phyloP scores from a whole-genome alignment of 2,113 vertebrate species.

The Elaphurus davidianus region DNA sequence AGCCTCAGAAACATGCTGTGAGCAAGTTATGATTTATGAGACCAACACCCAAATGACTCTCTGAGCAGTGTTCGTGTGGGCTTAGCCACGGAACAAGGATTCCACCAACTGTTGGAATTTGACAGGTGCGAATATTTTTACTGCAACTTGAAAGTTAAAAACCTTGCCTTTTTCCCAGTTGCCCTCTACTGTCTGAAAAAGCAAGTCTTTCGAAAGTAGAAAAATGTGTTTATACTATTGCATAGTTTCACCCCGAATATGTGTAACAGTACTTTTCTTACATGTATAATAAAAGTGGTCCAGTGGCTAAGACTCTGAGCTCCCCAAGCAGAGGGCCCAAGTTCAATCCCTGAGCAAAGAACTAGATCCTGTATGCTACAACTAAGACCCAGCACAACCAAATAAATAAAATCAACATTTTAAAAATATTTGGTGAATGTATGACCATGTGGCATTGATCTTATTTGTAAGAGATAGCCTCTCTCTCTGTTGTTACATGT shows the following conservation, averaged over 20 bases:
- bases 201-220: background rate
- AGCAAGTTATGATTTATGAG: conserved; percentile 85
- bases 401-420: background rate
- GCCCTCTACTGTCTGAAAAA: background rate
- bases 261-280: background rate
- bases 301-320: background rate
- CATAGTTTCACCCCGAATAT: background rate
- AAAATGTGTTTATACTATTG: background rate
- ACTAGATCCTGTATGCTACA: background rate
- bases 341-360: background rate
- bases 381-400: background rate
- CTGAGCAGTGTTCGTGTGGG: background rate
- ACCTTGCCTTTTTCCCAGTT: background rate
- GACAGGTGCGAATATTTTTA: background rate
- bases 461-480: background rate
- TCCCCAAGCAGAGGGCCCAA: background rate
- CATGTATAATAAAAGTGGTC: background rate
- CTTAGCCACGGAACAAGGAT: background rate
- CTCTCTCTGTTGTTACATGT: background rate
- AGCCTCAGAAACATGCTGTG: background rate
- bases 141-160: background rate
- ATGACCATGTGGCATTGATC: background rate
- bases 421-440: conserved; percentile 23
- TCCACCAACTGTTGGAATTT: background rate
- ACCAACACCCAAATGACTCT: background rate